phyloP scores from a whole-genome alignment of 92 coral and sea anemone genomes.

The Epizoanthus ramosus region DNA sequence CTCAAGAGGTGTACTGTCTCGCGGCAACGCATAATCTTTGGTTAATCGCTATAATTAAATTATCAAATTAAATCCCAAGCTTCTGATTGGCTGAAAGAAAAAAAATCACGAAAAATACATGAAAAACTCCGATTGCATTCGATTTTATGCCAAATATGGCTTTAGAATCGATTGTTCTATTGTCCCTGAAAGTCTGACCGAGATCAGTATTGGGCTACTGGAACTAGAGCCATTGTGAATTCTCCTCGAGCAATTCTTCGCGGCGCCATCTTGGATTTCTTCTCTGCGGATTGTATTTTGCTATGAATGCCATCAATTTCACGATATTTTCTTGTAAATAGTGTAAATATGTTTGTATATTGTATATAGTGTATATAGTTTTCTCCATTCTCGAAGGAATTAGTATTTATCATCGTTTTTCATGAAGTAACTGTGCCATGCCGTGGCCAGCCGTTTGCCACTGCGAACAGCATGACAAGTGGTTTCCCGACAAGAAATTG shows the following conservation, averaged over 20 bases:
- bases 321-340: slow-evolving; percentile 14
- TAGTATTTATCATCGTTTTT: neutral
- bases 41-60: slow-evolving; percentile 17
- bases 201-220: slow-evolving; percentile 16
- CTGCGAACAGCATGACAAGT: slow-evolving; percentile 30
- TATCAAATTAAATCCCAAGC: slow-evolving; percentile 21
- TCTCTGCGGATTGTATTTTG: neutral
- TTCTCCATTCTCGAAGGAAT: too few relatives aligned
- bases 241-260: neutral
- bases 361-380: slow-evolving; percentile 28
- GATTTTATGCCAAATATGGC: slow-evolving; percentile 24
- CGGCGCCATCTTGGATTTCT: slow-evolving; percentile 17
- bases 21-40: slow-evolving; percentile 24
- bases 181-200: slow-evolving; percentile 31
- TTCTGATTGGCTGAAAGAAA: slow-evolving; percentile 16
- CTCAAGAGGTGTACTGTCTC: slow-evolving; percentile 36
- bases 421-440: slow-evolving; percentile 7
- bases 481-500: slow-evolving; percentile 14
- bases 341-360: slow-evolving; percentile 25
- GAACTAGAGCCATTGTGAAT: slow-evolving; percentile 14
- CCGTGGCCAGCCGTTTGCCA: slow-evolving; percentile 21
- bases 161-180: slow-evolving; percentile 15
- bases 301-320: neutral
- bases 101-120: slow-evolving; percentile 17
- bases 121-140: neutral